These are phyloP conservation scores for Gavia stellata DNA, from an alignment of 2,113 vertebrate genomes.

Conservation along the genomic window DNA sequence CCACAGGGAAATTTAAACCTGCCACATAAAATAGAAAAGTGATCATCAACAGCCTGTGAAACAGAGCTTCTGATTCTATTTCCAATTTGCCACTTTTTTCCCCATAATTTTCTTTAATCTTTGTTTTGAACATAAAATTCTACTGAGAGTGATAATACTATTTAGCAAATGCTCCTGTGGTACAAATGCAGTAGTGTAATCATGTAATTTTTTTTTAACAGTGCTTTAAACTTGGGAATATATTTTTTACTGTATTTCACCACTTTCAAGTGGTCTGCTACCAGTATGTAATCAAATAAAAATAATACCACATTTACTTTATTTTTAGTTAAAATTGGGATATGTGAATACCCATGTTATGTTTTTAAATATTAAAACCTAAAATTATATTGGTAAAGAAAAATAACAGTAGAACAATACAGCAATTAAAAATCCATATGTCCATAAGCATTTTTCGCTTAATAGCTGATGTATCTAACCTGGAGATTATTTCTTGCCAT, in stretches of 20 bases:
- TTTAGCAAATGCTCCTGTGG: not conserved
- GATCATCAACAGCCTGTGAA: constrained; percentile 52
- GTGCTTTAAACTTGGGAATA: not conserved
- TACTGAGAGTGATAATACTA: not conserved
- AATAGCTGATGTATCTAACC: not conserved
- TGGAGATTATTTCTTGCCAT: not conserved
- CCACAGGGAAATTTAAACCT: constrained; percentile 63
- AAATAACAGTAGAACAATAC: accelerated
- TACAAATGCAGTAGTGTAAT: not conserved
- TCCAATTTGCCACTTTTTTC: constrained; percentile 9
- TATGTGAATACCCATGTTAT: not conserved
- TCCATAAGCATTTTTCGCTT: not conserved
- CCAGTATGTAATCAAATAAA: not conserved
- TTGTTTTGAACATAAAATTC: constrained; percentile 42
- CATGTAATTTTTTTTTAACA: not conserved
- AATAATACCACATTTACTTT: not conserved
- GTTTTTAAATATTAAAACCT: not conserved
- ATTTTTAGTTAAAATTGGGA: not conserved
- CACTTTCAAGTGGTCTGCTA: not conserved
- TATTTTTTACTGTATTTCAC: not conserved
- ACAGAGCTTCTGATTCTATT: constrained; percentile 10
- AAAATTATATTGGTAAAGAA: not conserved
- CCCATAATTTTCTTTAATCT: not conserved
- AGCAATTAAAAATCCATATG: not conserved
- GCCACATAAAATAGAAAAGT: constrained; percentile 63